A percentile compares a stretch with the other conserved stretches of the same genome.
Evolutionary conservation across 1,140 invertebrate species (phyloP).

Genomic region (Pygmarrhopalites habei): DNA sequence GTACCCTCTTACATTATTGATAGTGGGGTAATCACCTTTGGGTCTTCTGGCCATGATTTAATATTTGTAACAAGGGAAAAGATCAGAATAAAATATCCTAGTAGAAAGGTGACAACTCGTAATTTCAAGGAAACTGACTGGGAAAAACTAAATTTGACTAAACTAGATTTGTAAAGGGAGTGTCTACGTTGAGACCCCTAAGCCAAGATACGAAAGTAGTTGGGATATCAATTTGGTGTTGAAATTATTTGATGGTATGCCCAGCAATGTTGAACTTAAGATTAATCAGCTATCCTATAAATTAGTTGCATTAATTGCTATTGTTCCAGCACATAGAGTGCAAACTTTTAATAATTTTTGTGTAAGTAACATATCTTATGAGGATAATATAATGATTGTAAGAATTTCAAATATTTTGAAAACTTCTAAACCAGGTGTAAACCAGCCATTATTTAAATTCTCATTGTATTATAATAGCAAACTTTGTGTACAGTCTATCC

Average conservation of each 20-base stretch:
- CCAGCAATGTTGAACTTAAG: neutral
- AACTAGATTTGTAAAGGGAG: conserved; percentile 7
- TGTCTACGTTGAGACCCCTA: conserved; percentile 10
- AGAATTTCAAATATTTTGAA: conserved; percentile 2
- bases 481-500: neutral
- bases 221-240: conserved; percentile 12
- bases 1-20: too few relatives aligned
- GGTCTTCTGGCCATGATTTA: too few relatives aligned
- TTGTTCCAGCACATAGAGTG: conserved; percentile 12
- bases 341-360: conserved; percentile 19
- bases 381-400: neutral
- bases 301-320: conserved; percentile 7
- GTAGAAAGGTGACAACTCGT: too few relatives aligned
- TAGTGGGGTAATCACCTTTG: too few relatives aligned
- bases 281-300: conserved; percentile 3
- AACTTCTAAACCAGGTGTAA: neutral
- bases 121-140: too few relatives aligned
- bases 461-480: neutral
- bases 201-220: conserved; percentile 13
- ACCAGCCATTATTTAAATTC: neutral
- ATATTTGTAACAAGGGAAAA: too few relatives aligned
- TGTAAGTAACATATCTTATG: neutral
- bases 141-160: too few relatives aligned
- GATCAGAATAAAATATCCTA: too few relatives aligned
- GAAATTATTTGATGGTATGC: too few relatives aligned